Evolutionary conservation across 2,113 vertebrate genomes (phyloP).

Genomic region (Mastomys coucha): DNA sequence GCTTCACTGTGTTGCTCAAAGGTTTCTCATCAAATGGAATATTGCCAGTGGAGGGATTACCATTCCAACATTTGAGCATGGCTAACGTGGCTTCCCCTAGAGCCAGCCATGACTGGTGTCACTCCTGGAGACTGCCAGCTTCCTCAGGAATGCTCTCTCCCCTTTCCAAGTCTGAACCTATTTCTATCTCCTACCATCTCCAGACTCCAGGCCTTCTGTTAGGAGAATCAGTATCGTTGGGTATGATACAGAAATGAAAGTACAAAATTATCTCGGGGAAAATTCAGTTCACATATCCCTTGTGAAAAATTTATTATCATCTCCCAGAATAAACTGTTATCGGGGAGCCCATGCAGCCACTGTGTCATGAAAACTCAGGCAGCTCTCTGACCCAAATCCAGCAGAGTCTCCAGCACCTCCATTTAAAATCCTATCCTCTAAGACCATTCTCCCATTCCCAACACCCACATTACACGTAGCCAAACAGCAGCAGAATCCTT

Average conservation of each 20-base stretch:
- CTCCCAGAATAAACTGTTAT: not conserved
- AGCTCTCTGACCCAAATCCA: not conserved
- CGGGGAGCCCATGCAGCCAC: not conserved
- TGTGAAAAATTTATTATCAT: not conserved
- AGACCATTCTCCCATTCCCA: not conserved
- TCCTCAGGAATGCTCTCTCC: not conserved
- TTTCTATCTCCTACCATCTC: not conserved
- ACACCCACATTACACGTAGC: not conserved
- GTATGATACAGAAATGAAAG: not conserved
- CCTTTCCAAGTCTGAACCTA: not conserved
- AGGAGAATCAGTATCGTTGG: not conserved
- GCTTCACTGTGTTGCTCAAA: not conserved
- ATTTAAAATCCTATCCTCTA: not conserved
- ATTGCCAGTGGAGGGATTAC: not conserved
- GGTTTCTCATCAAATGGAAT: not conserved
- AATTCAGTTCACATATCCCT: not conserved
- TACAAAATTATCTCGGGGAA: not conserved
- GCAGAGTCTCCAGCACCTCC: not conserved
- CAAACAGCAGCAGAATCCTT: not conserved
- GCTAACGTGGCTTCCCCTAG: not conserved
- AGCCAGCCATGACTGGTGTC: not conserved
- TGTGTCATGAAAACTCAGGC: not conserved
- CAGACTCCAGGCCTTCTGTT: not conserved
- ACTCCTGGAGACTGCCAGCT: not conserved
- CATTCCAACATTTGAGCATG: not conserved